Evolutionary conservation across 2,113 vertebrate species (phyloP).

Genomic region (Odocoileus virginianus): DNA sequence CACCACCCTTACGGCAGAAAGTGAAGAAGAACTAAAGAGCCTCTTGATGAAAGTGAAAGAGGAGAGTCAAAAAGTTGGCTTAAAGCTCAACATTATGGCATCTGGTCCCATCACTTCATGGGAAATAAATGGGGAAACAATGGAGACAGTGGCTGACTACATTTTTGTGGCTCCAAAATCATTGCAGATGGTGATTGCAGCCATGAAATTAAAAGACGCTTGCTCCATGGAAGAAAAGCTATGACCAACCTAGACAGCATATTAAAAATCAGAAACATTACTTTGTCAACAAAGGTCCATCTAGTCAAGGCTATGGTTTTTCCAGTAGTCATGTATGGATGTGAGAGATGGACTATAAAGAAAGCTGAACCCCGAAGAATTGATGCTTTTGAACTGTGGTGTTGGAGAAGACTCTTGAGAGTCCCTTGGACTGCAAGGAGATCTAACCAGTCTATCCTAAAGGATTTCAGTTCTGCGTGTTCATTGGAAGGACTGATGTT

Average conservation of each 20-base stretch:
- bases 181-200: background rate
- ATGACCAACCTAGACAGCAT: background rate
- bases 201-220: background rate
- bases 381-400: background rate
- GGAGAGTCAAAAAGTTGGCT: too few relatives aligned
- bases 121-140: background rate
- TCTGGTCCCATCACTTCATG: background rate
- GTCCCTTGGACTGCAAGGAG: background rate
- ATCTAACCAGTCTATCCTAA: background rate
- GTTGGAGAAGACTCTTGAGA: background rate
- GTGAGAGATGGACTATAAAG: background rate
- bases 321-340: background rate
- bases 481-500: background rate
- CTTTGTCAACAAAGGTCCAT: background rate
- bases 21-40: too few relatives aligned
- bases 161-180: background rate
- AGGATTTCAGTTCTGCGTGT: background rate
- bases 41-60: too few relatives aligned
- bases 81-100: background rate
- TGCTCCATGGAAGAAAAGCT: background rate
- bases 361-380: fast-evolving
- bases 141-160: background rate
- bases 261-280: background rate
- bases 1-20: too few relatives aligned
- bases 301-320: background rate